phyloP scores from a whole-genome alignment of 2,888 invertebrate genomes.

The Branchipolynoe longqiensis region DNA sequence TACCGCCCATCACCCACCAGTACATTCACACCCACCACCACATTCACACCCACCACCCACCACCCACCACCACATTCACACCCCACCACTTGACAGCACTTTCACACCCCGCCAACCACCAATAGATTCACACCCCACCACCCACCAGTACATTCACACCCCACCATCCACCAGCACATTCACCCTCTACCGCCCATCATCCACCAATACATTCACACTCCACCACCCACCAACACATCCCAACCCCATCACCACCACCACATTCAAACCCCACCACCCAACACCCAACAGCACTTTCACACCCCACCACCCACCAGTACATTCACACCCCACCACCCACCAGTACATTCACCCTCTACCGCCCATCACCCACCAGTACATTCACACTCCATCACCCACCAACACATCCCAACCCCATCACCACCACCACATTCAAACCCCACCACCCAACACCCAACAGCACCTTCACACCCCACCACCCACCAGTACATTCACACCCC shows the following conservation, averaged over 20 bases:
- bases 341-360: too few relatives aligned
- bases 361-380: too few relatives aligned
- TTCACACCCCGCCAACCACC: neutral
- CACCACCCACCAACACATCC: neutral
- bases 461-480: neutral
- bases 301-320: neutral
- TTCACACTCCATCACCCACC: too few relatives aligned
- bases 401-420: neutral
- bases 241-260: neutral
- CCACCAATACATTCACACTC: too few relatives aligned
- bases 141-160: too few relatives aligned
- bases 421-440: neutral
- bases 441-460: neutral
- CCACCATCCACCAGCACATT: too few relatives aligned
- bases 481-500: too few relatives aligned
- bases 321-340: too few relatives aligned
- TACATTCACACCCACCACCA: too few relatives aligned
- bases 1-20: too few relatives aligned
- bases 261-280: neutral
- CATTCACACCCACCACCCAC: too few relatives aligned
- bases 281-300: neutral
- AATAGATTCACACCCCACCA: neutral
- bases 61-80: neutral
- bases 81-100: neutral
- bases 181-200: too few relatives aligned